Conservation (phyloP, 2,797 vertebrate species). For the Epinephelus coioides region DNA sequence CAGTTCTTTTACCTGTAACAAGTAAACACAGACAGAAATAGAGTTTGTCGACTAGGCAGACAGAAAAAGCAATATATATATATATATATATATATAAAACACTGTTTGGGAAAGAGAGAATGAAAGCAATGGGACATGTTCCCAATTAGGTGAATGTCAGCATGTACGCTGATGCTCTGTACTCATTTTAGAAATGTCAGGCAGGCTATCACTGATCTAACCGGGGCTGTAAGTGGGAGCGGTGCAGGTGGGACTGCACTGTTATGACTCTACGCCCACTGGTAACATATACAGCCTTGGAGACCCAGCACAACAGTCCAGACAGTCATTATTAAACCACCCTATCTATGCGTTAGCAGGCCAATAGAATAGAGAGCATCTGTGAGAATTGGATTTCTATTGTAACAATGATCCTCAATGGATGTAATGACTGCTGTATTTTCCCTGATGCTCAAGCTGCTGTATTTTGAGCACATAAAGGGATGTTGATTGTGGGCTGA, state of each 20-base stretch:
- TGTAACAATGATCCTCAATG: slow-evolving; percentile 61
- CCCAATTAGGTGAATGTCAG: slow-evolving; percentile 83
- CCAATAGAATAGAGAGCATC: slow-evolving; percentile 48
- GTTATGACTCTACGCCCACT: slow-evolving; percentile 40
- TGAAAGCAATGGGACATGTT: slow-evolving; percentile 61
- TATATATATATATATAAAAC: not conserved
- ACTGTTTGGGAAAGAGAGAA: slow-evolving; percentile 30
- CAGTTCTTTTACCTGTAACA: slow-evolving; percentile 18
- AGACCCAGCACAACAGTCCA: slow-evolving; percentile 45
- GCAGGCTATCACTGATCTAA: slow-evolving; percentile 61
- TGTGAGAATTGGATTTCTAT: slow-evolving; percentile 69
- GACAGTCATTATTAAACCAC: slow-evolving; percentile 59
- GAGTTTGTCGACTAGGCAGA: slow-evolving; percentile 32
- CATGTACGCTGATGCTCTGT: slow-evolving; percentile 46
- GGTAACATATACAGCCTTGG: slow-evolving; percentile 43
- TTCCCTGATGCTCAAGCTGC: slow-evolving; percentile 60
- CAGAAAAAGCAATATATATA: not conserved
- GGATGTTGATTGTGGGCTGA: slow-evolving; percentile 68
- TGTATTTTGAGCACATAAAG: slow-evolving; percentile 73
- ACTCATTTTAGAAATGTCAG: slow-evolving; percentile 75
- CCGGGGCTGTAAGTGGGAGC: slow-evolving; percentile 47
- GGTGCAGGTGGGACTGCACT: slow-evolving; percentile 52
- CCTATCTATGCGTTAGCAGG: slow-evolving; percentile 36
- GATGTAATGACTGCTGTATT: slow-evolving; percentile 66
- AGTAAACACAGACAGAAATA: slow-evolving; percentile 45